Percentiles rank a stretch among this genome's conserved stretches.
Evolutionary conservation across 2,113 vertebrate genomes (phyloP).

Genomic region (Ceuthmochares aereus): DNA sequence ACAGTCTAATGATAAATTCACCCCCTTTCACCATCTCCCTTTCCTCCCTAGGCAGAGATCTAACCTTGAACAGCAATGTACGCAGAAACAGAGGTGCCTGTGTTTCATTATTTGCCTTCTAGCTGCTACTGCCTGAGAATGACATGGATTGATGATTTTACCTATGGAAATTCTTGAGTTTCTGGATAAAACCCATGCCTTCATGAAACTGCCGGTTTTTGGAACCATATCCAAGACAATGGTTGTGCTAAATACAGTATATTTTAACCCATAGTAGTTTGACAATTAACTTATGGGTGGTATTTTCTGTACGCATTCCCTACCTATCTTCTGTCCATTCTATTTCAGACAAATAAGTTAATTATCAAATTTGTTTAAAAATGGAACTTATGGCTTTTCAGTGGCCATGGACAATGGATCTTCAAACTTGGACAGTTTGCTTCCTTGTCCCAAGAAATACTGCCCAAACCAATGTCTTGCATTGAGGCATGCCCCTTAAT

Average conservation of each 20-base stretch:
- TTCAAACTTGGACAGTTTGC: neutral
- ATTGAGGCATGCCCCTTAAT: neutral
- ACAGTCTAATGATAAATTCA: neutral
- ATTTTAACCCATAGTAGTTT: neutral
- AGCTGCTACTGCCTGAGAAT: neutral
- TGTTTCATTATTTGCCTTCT: neutral
- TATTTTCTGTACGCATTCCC: neutral
- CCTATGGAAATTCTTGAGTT: neutral
- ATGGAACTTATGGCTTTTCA: neutral
- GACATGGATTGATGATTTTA: neutral
- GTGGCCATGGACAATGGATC: neutral
- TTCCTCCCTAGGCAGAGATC: neutral
- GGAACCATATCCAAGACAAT: neutral
- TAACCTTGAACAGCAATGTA: neutral
- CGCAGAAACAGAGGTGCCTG: accelerated
- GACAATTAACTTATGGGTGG: neutral
- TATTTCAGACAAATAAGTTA: neutral
- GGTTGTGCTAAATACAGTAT: neutral
- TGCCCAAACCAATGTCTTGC: neutral
- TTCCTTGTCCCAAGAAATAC: neutral
- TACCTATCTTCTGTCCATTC: neutral
- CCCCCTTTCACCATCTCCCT: neutral
- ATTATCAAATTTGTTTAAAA: neutral
- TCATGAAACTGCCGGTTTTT: neutral
- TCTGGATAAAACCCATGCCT: neutral